A percentile compares a stretch with the other conserved stretches of the same genome.
phyloP scores from a whole-genome alignment of 2,113 vertebrate species.

The Heterochromis multidens region DNA sequence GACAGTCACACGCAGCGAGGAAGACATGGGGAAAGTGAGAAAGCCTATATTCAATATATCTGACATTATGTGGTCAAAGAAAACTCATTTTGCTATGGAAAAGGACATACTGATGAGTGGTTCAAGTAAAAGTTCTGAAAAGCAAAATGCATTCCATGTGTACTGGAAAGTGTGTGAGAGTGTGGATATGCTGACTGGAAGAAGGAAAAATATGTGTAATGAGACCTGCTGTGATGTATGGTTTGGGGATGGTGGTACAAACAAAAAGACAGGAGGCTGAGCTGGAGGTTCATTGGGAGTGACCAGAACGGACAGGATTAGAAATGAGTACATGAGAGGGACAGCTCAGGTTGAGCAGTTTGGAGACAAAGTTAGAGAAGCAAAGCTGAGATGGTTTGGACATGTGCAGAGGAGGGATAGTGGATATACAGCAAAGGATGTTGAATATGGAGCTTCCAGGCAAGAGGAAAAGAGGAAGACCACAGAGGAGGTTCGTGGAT shows the following conservation, averaged over 20 bases:
- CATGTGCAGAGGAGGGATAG: background rate
- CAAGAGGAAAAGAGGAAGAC: background rate
- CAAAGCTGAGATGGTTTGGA: background rate
- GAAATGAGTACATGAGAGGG: too few species aligned
- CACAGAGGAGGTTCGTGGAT: background rate
- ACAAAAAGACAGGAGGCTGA: background rate
- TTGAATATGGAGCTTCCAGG: background rate
- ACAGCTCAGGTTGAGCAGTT: too few species aligned
- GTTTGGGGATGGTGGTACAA: background rate
- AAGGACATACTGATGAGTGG: background rate
- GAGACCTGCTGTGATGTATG: background rate
- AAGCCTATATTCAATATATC: background rate
- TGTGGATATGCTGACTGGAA: background rate
- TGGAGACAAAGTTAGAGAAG: too few species aligned
- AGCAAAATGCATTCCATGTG: background rate
- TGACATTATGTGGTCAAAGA: background rate
- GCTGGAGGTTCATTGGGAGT: background rate
- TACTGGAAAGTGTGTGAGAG: too few species aligned
- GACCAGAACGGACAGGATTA: background rate
- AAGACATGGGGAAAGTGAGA: background rate
- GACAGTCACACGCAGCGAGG: background rate
- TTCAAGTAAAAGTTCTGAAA: background rate
- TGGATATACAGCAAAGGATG: background rate
- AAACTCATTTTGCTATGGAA: background rate
- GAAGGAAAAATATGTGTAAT: background rate